Evolutionary conservation across 2,797 vertebrate genomes (phyloP).

Genomic region (Myioborus melanocephalus): DNA sequence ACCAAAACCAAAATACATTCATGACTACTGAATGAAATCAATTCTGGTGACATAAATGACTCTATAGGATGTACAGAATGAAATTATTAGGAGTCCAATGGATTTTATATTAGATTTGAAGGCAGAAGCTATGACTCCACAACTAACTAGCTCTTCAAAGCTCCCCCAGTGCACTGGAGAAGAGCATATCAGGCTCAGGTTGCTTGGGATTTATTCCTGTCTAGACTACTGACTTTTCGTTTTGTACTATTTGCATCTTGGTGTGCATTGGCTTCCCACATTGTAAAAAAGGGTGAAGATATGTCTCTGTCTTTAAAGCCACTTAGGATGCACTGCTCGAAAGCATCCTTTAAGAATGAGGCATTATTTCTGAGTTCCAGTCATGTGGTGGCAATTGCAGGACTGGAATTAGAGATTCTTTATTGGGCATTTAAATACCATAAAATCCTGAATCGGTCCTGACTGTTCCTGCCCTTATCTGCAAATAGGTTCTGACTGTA

Average conservation of each 20-base stretch:
- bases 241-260: neutral
- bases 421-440: conserved; percentile 3
- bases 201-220: neutral
- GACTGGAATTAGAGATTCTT: neutral
- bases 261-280: neutral
- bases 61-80: neutral
- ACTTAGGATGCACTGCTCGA: neutral
- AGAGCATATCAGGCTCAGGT: neutral
- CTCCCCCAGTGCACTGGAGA: neutral
- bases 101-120: neutral
- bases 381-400: neutral
- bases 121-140: neutral
- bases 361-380: neutral
- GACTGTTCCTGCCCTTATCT: conserved; percentile 27
- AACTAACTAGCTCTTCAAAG: neutral
- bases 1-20: neutral
- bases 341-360: neutral
- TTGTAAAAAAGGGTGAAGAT: neutral
- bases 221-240: neutral
- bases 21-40: neutral
- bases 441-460: conserved; percentile 7
- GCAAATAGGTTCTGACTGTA: conserved; percentile 12
- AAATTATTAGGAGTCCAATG: neutral
- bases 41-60: neutral
- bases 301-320: neutral